These are phyloP conservation scores for Synanthedon formicaeformis DNA, from an alignment of 2,888 invertebrate species.

Conservation along the genomic window DNA sequence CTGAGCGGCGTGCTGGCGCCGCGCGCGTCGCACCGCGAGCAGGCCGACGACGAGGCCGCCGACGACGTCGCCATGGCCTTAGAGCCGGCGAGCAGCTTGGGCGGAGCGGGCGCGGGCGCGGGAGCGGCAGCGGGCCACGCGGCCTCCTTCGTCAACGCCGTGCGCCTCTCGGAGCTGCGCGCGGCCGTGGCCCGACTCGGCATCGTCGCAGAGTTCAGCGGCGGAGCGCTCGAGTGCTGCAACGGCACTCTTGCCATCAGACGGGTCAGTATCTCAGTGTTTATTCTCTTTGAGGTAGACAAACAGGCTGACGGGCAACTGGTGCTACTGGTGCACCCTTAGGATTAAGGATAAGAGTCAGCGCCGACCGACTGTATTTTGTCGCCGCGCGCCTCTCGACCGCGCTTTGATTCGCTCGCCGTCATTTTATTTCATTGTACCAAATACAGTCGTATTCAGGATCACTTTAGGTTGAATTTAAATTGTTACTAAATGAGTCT, in stretches of 20 bases:
- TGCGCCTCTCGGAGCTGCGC: slow-evolving; percentile 91
- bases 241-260: slow-evolving; percentile 90
- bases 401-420: no score
- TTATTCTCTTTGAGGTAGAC: no score
- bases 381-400: no score
- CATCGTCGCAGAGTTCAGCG: slow-evolving; percentile 85
- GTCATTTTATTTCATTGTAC: no score
- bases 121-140: slow-evolving; percentile 73
- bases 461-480: no score
- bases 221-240: slow-evolving; percentile 94
- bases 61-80: slow-evolving; percentile 76
- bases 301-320: no score
- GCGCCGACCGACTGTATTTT: no score
- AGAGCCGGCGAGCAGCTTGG: slow-evolving; percentile 65
- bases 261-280: slow-evolving; percentile 66
- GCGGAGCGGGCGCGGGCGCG: slow-evolving; percentile 70
- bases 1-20: slow-evolving; percentile 83
- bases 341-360: no score
- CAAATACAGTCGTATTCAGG: no score
- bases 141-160: slow-evolving; percentile 90
- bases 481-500: no score
- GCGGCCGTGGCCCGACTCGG: slow-evolving; percentile 91
- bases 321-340: no score
- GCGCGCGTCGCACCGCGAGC: slow-evolving; percentile 65
- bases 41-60: slow-evolving; percentile 43